Conservation (phyloP, 2,797 vertebrate species). For the Aldrovandia affinis region DNA sequence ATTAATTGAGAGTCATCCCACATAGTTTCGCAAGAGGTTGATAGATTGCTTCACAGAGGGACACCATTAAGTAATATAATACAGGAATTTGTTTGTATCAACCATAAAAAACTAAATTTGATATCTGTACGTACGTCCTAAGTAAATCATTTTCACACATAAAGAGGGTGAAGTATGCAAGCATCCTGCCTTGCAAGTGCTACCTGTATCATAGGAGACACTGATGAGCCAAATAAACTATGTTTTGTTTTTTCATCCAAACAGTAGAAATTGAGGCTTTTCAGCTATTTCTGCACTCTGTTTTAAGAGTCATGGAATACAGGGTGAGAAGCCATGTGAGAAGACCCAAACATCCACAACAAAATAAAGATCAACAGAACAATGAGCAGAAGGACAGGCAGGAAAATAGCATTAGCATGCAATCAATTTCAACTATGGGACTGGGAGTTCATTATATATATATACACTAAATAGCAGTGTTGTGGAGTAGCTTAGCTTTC, state of each 20-base stretch:
- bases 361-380: slow-evolving; percentile 71
- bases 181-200: too few species aligned
- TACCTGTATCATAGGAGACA: too few species aligned
- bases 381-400: slow-evolving; percentile 59
- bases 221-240: too few species aligned
- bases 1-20: slow-evolving; percentile 66
- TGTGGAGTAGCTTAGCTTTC: too few species aligned
- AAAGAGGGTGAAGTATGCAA: neutral
- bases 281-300: slow-evolving; percentile 36
- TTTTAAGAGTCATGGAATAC: slow-evolving; percentile 32
- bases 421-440: slow-evolving; percentile 86
- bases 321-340: slow-evolving; percentile 61
- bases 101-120: neutral
- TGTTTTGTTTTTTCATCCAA: neutral
- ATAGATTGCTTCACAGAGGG: neutral
- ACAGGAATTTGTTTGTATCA: neutral
- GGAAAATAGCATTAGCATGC: slow-evolving; percentile 73
- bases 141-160: neutral
- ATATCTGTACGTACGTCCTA: neutral
- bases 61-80: neutral
- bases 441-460: too few species aligned
- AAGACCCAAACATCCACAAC: slow-evolving; percentile 65
- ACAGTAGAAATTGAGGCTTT: slow-evolving; percentile 5
- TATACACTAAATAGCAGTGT: too few species aligned
- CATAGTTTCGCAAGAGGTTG: neutral